Base-by-base conservation (phyloP, 1,140 invertebrate species). In the Antheraea pernyi region DNA sequence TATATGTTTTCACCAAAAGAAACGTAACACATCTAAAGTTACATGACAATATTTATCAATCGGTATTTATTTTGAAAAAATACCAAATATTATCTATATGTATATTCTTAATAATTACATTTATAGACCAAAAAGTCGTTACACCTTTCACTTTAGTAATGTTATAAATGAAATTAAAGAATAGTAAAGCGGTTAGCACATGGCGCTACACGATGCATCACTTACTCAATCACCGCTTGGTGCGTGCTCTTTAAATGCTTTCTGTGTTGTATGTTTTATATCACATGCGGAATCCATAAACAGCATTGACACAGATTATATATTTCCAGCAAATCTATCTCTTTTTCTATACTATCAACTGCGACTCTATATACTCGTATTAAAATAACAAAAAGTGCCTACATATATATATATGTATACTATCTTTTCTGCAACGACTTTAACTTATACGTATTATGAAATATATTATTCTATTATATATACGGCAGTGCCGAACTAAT, bases 221-320 rank as follows among this genome's bases (percentile, higher is more conserved):
- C 74, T 78, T 73, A 81, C 72, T n/a, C 74, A 61, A 75, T 73
- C 76, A 81, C 74, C 67, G 81, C 80, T 85, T 83, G 74, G 68
- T 53, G 73, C 75, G 72, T 81, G 73, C 80, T 68, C 67, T 73
- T 65, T 72, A n/a, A 74, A 70, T 53, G 68, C 42, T 70, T 69
- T 53, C 39, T 18, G 36, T 42, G 39, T 22, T 67, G 22, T 59
- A 19, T 53, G 39, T 65, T 48, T 48, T 39, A 65, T 22, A 48
- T 65, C 46, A 65, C 64, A 48, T 65, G 39, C 39, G 39, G 39
- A 42, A 11, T 53, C 16, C 13, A 53, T 53, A 13, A 53, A 53
- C 7, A 4, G 39, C 11, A 42, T 3, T 3, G 8, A 42, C 39
- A 42, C 39, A 42, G 8, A 42, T 42, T 9, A 2, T 42, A 42